phyloP scores from a whole-genome alignment of 2,797 vertebrate species.

The Notolepis coatsorum region DNA sequence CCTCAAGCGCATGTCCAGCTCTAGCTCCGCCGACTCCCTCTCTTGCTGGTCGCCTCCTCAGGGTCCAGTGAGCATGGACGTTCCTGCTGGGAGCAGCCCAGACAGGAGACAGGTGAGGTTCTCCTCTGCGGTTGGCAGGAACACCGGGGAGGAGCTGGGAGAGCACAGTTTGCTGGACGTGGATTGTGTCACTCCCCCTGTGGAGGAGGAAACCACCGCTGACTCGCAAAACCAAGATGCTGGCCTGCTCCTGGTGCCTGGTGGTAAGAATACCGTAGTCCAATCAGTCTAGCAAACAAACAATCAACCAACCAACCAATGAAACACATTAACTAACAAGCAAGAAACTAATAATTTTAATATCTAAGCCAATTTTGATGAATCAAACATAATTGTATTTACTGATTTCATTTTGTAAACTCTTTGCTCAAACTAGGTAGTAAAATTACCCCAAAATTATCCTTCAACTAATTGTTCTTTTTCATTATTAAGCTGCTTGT shows the following conservation, averaged over 20 bases:
- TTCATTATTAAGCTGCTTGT: slow-evolving; percentile 26
- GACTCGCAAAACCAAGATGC: slow-evolving; percentile 36
- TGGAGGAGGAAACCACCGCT: slow-evolving; percentile 27
- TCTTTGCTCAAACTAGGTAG: not conserved
- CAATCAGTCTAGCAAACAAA: slow-evolving; percentile 12
- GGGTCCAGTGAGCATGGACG: slow-evolving; percentile 54
- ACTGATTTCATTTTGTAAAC: not conserved
- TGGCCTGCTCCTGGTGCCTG: slow-evolving; percentile 41
- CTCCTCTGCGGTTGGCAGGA: slow-evolving; percentile 60
- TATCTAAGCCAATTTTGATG: not conserved
- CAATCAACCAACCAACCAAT: slow-evolving; percentile 24
- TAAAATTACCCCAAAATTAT: not conserved
- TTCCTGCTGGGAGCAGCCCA: slow-evolving; percentile 52
- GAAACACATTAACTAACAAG: too few relatives aligned
- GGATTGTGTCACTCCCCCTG: slow-evolving; percentile 27
- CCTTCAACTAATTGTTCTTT: not conserved
- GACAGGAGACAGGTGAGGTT: slow-evolving; percentile 91
- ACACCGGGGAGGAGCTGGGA: slow-evolving; percentile 63
- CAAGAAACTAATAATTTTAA: not conserved
- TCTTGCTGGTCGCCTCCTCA: slow-evolving; percentile 28
- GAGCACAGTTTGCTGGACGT: slow-evolving; percentile 79
- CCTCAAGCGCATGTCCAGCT: slow-evolving; percentile 82
- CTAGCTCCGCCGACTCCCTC: slow-evolving; percentile 83
- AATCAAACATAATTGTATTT: not conserved
- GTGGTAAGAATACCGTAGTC: slow-evolving; percentile 76